Conservation (phyloP, 2,113 vertebrate species). For the Toxostoma redivivum region DNA sequence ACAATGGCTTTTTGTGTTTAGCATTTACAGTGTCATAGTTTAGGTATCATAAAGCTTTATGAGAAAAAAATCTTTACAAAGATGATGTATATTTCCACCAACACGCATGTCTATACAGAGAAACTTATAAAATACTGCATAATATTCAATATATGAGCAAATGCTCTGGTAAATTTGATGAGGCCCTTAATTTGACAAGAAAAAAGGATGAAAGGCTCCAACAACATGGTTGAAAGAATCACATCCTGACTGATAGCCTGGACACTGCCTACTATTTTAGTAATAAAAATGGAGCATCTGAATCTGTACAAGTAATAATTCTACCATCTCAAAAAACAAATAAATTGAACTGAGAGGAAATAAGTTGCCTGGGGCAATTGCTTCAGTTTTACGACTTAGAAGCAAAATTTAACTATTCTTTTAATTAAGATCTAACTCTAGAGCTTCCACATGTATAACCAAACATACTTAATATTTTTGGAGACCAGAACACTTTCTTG, state of each 20-base stretch:
- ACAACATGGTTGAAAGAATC: not conserved
- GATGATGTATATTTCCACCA: not conserved
- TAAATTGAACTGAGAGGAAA: not conserved
- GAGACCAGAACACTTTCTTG: not conserved
- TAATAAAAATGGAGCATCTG: not conserved
- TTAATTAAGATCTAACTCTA: not conserved
- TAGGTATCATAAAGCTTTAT: not conserved
- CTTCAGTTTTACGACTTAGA: not conserved
- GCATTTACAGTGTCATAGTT: not conserved
- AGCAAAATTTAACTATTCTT: not conserved
- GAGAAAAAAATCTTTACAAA: not conserved
- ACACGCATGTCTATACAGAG: accelerated
- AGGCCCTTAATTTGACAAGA: not conserved
- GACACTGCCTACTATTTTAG: not conserved
- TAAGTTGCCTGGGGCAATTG: not conserved
- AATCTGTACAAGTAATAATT: not conserved
- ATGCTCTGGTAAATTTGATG: not conserved
- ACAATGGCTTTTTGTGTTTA: not conserved
- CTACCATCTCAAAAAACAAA: not conserved
- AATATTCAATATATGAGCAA: not conserved
- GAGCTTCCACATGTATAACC: not conserved
- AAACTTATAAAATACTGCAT: not conserved
- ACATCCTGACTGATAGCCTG: not conserved
- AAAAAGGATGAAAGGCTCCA: not conserved
- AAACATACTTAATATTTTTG: not conserved